phyloP scores from a whole-genome alignment of 2,797 vertebrate genomes.

The Xenentodon cancila region DNA sequence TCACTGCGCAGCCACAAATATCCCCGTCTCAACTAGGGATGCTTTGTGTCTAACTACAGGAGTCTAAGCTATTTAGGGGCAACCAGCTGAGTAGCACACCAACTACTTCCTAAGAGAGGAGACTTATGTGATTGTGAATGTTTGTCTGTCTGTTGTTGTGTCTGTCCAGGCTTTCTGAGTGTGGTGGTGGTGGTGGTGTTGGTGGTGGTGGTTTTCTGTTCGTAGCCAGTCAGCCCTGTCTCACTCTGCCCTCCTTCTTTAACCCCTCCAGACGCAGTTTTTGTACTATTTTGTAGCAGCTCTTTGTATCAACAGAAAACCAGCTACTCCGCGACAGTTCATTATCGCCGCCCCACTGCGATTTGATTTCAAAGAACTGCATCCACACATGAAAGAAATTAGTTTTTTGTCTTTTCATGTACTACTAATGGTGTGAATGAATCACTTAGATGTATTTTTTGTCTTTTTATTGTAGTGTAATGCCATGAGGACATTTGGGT shows the following conservation, averaged over 20 bases:
- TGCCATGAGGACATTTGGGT: slow-evolving; percentile 18
- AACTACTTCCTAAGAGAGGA: slow-evolving; percentile 52
- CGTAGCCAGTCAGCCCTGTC: slow-evolving; percentile 74
- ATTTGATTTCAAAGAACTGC: slow-evolving; percentile 47
- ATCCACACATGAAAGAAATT: slow-evolving; percentile 33
- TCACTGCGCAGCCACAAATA: slow-evolving; percentile 2
- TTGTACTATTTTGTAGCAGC: slow-evolving; percentile 59
- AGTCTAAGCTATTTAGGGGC: slow-evolving; percentile 50
- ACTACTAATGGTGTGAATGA: slow-evolving; percentile 16
- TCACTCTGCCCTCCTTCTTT: slow-evolving; percentile 50
- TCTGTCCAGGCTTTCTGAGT: slow-evolving; percentile 46
- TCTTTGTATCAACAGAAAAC: slow-evolving; percentile 61
- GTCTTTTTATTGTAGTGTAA: slow-evolving; percentile 8
- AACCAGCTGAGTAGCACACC: slow-evolving; percentile 67
- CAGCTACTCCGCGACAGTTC: slow-evolving; percentile 59
- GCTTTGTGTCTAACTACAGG: slow-evolving; percentile 15
- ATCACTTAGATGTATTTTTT: slow-evolving; percentile 45
- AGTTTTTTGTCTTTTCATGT: slow-evolving; percentile 30
- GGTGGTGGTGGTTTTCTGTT: slow-evolving; percentile 61
- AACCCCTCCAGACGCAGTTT: slow-evolving; percentile 19
- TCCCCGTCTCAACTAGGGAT: slow-evolving; percentile 1
- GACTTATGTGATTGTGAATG: slow-evolving; percentile 59
- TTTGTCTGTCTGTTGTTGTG: slow-evolving; percentile 49
- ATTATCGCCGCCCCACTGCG: slow-evolving; percentile 62
- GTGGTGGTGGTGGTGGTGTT: slow-evolving; percentile 34